phyloP scores from a whole-genome alignment of 2,113 vertebrate genomes.

The Willisornis vidua region DNA sequence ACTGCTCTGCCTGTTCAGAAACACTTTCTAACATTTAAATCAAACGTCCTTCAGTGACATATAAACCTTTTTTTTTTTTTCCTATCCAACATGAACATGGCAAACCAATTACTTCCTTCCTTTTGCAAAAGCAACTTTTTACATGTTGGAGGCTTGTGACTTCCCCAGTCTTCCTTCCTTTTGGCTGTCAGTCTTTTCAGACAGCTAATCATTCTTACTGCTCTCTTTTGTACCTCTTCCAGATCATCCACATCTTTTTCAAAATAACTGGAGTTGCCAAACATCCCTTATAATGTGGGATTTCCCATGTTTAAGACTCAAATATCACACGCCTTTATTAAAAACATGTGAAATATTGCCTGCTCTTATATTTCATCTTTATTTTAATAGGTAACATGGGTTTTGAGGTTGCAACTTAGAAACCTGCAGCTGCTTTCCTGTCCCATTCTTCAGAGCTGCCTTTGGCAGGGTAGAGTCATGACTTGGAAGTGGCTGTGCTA shows the following conservation, averaged over 20 bases:
- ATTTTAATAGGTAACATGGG: not conserved
- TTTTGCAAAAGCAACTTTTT: not conserved
- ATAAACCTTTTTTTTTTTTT: not conserved
- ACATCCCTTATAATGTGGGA: not conserved
- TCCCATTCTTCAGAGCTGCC: not conserved
- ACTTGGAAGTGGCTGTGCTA: not conserved
- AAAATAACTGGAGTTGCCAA: not conserved
- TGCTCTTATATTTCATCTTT: not conserved
- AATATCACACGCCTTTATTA: slow-evolving; percentile 5
- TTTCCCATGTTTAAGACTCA: slow-evolving; percentile 10
- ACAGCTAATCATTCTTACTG: not conserved
- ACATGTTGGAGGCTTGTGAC: not conserved
- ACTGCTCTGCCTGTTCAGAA: not conserved
- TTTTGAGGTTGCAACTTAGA: slow-evolving; percentile 7
- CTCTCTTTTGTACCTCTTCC: not conserved
- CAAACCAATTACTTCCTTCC: not conserved
- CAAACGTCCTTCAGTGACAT: not conserved
- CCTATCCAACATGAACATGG: not conserved
- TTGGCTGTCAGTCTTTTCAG: not conserved
- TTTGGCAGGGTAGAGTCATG: not conserved
- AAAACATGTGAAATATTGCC: not conserved
- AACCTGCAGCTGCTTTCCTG: slow-evolving; percentile 24
- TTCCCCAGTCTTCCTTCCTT: not conserved
- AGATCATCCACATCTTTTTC: not conserved
- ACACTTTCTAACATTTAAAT: not conserved